These are phyloP conservation scores for Drosophila equinoxialis DNA, from an alignment of 1,140 invertebrate species.

Conservation along the genomic window DNA sequence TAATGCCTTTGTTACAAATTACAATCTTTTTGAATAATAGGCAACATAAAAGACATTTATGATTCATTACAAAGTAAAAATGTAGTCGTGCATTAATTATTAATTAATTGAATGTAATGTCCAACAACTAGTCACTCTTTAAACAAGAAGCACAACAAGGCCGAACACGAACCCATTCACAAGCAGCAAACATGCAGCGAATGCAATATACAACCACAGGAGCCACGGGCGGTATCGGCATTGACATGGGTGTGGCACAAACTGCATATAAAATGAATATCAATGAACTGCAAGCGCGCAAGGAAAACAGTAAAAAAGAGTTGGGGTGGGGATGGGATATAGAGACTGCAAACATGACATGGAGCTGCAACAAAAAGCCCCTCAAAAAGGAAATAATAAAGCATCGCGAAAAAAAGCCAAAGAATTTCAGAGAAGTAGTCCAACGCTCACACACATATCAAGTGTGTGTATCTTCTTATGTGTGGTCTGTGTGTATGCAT, in stretches of 20 bases:
- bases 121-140: background rate
- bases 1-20: too few species aligned
- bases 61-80: too few species aligned
- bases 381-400: slow-evolving; percentile 9
- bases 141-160: background rate
- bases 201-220: background rate
- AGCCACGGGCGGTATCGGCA: background rate
- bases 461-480: background rate
- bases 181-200: background rate
- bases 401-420: background rate
- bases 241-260: slow-evolving; percentile 49
- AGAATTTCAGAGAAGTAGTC: slow-evolving; percentile 5
- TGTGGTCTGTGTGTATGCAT: background rate
- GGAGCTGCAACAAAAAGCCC: slow-evolving; percentile 17
- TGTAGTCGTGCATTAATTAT: background rate
- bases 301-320: slow-evolving; percentile 35
- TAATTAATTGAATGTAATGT: background rate
- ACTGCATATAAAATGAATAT: slow-evolving; percentile 55
- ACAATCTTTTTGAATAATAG: too few species aligned
- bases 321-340: background rate
- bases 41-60: background rate
- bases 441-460: background rate
- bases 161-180: background rate
- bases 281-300: slow-evolving; percentile 52
- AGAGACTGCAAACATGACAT: slow-evolving; percentile 20